Conservation (phyloP, 92 coral and sea anemone genomes). For the Porites lobata region DNA sequence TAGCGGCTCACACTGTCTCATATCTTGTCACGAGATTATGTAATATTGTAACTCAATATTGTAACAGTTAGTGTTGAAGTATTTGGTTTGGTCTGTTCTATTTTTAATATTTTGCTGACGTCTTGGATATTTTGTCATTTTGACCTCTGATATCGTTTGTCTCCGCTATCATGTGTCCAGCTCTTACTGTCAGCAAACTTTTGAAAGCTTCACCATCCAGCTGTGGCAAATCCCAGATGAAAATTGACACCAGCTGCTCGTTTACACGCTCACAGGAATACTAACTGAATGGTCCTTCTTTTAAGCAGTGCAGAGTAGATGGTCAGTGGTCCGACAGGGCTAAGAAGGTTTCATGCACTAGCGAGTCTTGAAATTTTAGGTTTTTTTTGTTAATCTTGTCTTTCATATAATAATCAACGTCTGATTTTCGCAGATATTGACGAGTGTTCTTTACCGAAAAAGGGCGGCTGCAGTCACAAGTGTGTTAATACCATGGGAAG, state of each 20-base stretch:
- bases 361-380: neutral
- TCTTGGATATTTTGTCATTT: neutral
- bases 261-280: constrained; percentile 16
- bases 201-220: neutral
- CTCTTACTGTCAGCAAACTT: neutral
- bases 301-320: constrained; percentile 15
- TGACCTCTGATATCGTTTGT: neutral
- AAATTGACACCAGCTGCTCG: neutral
- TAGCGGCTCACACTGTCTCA: too few relatives aligned
- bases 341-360: constrained; percentile 2
- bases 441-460: neutral
- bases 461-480: neutral
- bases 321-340: constrained; percentile 21
- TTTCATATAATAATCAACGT: too few relatives aligned
- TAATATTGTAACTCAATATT: too few relatives aligned
- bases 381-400: too few relatives aligned
- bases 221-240: neutral
- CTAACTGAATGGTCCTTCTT: neutral
- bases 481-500: neutral
- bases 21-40: too few relatives aligned
- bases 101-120: too few relatives aligned
- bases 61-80: too few relatives aligned
- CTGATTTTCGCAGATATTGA: neutral
- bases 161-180: neutral
- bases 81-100: too few relatives aligned